These are phyloP conservation scores for Timema cristinae DNA, from an alignment of 2,888 invertebrate species.

Conservation along the genomic window DNA sequence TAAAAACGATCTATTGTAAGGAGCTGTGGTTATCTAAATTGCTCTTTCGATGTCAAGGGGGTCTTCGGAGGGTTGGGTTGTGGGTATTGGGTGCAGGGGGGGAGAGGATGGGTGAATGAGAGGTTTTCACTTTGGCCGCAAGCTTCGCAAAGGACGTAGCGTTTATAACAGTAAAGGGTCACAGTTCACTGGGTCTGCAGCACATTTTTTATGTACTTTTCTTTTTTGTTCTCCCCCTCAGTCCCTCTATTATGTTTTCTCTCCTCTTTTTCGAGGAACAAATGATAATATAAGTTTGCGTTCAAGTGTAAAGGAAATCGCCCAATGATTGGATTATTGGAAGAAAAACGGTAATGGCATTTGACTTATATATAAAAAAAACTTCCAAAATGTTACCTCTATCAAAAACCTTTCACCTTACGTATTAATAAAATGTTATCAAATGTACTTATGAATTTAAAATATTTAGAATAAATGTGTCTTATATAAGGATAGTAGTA, in stretches of 20 bases:
- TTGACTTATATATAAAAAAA: too few species aligned
- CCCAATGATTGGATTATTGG: too few species aligned
- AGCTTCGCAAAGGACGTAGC: constrained; percentile 16
- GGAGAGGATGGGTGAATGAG: constrained; percentile 4
- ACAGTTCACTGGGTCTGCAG: constrained; percentile 20
- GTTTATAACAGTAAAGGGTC: not conserved
- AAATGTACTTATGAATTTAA: too few species aligned
- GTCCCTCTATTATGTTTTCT: not conserved
- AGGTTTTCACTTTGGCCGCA: constrained; percentile 27
- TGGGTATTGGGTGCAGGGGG: constrained; percentile 1
- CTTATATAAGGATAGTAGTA: too few species aligned
- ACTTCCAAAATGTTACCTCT: too few species aligned
- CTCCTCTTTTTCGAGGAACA: constrained; percentile 5
- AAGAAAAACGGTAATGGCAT: too few species aligned
- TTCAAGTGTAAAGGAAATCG: too few species aligned
- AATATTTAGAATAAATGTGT: too few species aligned
- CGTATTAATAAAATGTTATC: too few species aligned
- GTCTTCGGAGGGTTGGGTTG: not conserved
- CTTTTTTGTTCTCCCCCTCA: not conserved
- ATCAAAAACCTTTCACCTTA: too few species aligned
- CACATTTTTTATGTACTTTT: constrained; percentile 19
- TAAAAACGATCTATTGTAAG: constrained; percentile 32
- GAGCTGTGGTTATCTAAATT: constrained; percentile 31
- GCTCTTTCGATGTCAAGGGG: constrained; percentile 30
- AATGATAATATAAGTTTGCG: constrained; percentile 10